These are phyloP conservation scores for Hoplodrina ambigua DNA, from an alignment of 2,888 invertebrate genomes.

Conservation along the genomic window DNA sequence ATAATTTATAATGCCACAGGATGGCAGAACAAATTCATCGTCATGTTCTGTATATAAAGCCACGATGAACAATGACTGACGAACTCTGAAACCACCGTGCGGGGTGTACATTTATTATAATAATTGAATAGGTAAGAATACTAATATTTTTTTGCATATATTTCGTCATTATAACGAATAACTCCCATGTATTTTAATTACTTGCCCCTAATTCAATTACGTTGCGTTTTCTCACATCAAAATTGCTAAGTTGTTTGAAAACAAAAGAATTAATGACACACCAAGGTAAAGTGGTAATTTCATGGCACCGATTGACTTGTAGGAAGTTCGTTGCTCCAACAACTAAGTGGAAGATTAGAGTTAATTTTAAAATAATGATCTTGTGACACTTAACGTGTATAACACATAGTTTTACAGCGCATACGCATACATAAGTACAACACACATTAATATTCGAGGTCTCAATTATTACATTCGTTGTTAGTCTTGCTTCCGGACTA, in stretches of 20 bases:
- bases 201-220: slow-evolving; percentile 68
- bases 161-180: slow-evolving; percentile 62
- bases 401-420: slow-evolving; percentile 29
- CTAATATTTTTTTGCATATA: slow-evolving; percentile 74
- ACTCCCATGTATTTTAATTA: slow-evolving; percentile 71
- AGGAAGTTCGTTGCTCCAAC: slow-evolving; percentile 85
- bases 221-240: slow-evolving; percentile 70
- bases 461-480: slow-evolving; percentile 38
- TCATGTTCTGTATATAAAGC: slow-evolving; percentile 59
- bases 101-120: slow-evolving; percentile 69
- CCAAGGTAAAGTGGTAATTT: slow-evolving; percentile 75
- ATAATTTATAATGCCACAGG: slow-evolving; percentile 47
- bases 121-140: slow-evolving; percentile 66
- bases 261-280: slow-evolving; percentile 78
- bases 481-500: slow-evolving; percentile 22
- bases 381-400: slow-evolving; percentile 75
- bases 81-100: slow-evolving; percentile 69
- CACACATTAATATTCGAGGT: slow-evolving; percentile 14
- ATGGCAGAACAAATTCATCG: slow-evolving; percentile 52
- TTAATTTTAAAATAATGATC: slow-evolving; percentile 87
- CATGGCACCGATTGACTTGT: slow-evolving; percentile 71
- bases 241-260: slow-evolving; percentile 69
- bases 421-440: slow-evolving; percentile 19
- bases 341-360: slow-evolving; percentile 81
- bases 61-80: slow-evolving; percentile 69